Base-by-base conservation (phyloP, 2,888 invertebrate species). In the Stramonita haemastoma region DNA sequence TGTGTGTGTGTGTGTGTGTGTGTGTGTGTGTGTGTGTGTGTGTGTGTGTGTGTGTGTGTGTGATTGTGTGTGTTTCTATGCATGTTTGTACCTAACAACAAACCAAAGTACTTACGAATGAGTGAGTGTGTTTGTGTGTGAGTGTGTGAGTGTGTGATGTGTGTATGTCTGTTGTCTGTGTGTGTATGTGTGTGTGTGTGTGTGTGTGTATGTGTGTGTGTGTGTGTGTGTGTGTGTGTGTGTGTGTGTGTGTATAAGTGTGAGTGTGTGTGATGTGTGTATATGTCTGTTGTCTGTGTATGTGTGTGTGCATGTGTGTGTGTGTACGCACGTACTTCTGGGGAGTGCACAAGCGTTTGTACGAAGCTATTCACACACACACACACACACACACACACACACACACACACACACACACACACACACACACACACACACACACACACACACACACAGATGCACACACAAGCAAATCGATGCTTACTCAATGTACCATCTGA, bases 321-420 rank as follows among this genome's bases (percentile, higher is more conserved):
- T 70, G 70, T 5, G 66, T 70, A 22, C 15, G 70, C 22, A 26
- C 22, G 70, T 22, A 22, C 22, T 4, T 70, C 19, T 70, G 26
- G n/a, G n/a, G n/a, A n/a, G n/a, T n/a, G 26, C 77, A 77, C 77
- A 77, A 8, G 26, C 77, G 26, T n/a, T 19, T n/a, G 26, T 6
- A 77, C 77, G 26, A 13, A 77, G n/a, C 26, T 6, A n/a, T n/a
- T 19, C 77, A 77, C 77, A 77, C 77, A 77, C 77, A 77, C 77
- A 77, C 77, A 77, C 77, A 46, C 83, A 46, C 83, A 84, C 83
- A 84, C 83, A 84, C 56, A 56, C 83, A 84, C 56, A n/a, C 56
- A 56, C 83, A 56, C 83, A 56, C 83, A 83, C 83, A 83, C 83
- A 46, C 83, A 83, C 83, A 46, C 83, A 83, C 83, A 46, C 83